Base-by-base conservation (phyloP, 2,797 vertebrate species). In the Coluber constrictor region DNA sequence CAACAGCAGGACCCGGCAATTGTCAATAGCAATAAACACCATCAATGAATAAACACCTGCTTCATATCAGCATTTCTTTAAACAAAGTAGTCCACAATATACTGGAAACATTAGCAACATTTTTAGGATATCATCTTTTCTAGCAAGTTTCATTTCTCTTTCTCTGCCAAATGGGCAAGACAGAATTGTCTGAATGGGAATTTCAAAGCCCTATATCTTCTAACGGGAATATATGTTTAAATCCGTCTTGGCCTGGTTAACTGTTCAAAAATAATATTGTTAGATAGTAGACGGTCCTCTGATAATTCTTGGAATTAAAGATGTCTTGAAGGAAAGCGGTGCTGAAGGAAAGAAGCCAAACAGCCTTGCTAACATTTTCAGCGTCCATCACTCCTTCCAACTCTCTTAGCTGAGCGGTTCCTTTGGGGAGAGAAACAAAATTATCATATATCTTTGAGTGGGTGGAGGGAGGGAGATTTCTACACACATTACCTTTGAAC, bases 401-500 rank as follows among this genome's bases (percentile, higher is more conserved):
- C 57, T 37, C 7, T 61, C n/a, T 83, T 32, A 32, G 59, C 27
- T 57, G 43, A 88, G 55, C 11, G 56, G 57, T 5, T 70, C 29
- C 32, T 90, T 51, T 59, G 13, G 61, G 27, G 29, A 60, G 59
- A 20, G 61, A 63, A 90, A 88, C 90, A 91, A 37, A 13, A 89
- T 25, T 74, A 32, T 90, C 55, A 54, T 47, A 91, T 86, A 91
- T 89, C 93, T 79, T 89, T 55, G 32, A 5, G n/a, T 59, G 83
- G 23, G 20, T 37, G 13, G 74, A 74, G 12, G 87, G 10, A 9
- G 55, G 70, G 55, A 27, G 7, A 5, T 89, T n/a, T 63, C 15
- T 83, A 89, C 87, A 88, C 63, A 88, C 93, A 86, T 59, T 93
- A 95, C 93, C 94, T 96, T 95, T 94, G 93, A 94, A 94, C 92